Percentiles rank a stretch among this genome's conserved stretches.
Conservation (phyloP, 2,797 vertebrate genomes). For the Rhabdomys pumilio region DNA sequence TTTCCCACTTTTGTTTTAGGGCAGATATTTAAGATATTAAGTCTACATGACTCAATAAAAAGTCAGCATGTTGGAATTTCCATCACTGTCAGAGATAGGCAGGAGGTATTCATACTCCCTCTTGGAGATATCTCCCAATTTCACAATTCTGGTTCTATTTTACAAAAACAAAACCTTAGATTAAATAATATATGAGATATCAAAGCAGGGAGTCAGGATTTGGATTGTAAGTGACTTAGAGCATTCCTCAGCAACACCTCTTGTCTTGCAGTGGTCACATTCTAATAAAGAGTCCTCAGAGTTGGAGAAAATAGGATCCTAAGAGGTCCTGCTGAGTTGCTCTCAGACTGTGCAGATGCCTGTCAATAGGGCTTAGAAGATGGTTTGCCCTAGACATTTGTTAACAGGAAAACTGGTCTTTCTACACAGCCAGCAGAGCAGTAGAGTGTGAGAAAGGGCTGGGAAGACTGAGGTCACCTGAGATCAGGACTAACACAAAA, state of each 20-base stretch:
- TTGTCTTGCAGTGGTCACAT: neutral
- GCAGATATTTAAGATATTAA: neutral
- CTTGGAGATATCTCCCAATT: neutral
- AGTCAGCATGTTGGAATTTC: neutral
- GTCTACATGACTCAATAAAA: rapidly evolving
- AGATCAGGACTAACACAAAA: neutral
- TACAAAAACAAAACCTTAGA: neutral
- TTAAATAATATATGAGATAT: neutral
- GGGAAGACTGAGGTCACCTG: neutral
- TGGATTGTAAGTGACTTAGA: neutral
- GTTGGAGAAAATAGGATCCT: neutral
- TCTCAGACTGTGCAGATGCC: neutral
- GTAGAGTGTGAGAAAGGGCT: neutral
- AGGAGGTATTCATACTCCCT: neutral
- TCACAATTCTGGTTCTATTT: neutral
- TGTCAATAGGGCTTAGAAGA: neutral
- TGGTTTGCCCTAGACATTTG: too few species aligned
- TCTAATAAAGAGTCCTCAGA: neutral
- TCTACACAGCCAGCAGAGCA: neutral
- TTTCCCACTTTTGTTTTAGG: neutral
- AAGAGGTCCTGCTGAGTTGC: neutral
- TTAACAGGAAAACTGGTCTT: neutral
- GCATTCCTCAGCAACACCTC: neutral
- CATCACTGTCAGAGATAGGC: neutral
- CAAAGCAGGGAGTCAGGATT: neutral